Percentiles rank a stretch among this genome's conserved stretches.
These are phyloP conservation scores for Stenopsyche tienmushanensis DNA, from an alignment of 1,140 invertebrate species.

Conservation along the genomic window DNA sequence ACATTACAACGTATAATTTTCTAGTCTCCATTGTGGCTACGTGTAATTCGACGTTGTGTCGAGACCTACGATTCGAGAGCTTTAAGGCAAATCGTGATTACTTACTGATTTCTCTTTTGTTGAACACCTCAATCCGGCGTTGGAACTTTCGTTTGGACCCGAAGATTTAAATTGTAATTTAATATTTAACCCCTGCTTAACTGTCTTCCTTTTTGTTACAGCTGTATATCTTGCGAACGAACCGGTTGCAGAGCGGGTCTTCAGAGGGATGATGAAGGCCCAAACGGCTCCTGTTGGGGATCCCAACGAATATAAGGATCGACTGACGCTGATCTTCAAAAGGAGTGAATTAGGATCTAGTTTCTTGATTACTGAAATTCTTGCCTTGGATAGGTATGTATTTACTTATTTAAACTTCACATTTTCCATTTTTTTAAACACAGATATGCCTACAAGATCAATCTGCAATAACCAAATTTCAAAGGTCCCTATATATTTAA, in stretches of 20 bases:
- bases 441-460: no score
- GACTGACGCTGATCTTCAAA: conserved; percentile 72
- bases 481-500: no score
- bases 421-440: no score
- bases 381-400: conserved; percentile 78
- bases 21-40: neutral
- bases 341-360: conserved; percentile 68
- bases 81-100: conserved; percentile 1
- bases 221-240: conserved; percentile 79
- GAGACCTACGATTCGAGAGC: neutral
- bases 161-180: neutral
- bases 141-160: neutral
- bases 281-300: conserved; percentile 41
- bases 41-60: neutral
- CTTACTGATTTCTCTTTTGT: conserved; percentile 4
- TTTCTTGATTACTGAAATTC: conserved; percentile 68
- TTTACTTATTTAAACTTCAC: no score
- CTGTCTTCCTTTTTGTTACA: conserved; percentile 52
- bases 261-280: conserved; percentile 74
- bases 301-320: conserved; percentile 71
- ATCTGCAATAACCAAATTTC: no score
- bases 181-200: neutral
- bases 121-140: neutral
- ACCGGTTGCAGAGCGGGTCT: conserved; percentile 73
- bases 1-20: neutral